phyloP scores from a whole-genome alignment of 2,797 vertebrate genomes.

The Sarcophilus harrisii region DNA sequence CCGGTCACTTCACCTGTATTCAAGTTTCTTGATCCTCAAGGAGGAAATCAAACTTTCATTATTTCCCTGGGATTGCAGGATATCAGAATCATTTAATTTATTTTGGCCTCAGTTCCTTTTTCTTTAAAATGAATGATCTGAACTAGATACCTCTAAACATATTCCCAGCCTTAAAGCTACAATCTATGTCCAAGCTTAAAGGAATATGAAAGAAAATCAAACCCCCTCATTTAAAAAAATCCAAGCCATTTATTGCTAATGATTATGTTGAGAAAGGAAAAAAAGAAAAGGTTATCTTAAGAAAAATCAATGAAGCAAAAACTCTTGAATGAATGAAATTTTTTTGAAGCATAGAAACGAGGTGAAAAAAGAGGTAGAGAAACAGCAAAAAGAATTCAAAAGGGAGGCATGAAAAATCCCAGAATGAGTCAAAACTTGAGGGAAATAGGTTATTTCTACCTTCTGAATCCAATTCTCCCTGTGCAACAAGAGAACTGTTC shows the following conservation, averaged over 20 bases:
- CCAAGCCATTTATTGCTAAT: background rate
- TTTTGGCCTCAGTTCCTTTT: background rate
- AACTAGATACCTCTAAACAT: background rate
- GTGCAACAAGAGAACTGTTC: too few relatives aligned
- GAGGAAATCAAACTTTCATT: background rate
- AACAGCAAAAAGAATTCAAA: background rate
- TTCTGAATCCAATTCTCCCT: too few relatives aligned
- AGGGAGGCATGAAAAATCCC: background rate
- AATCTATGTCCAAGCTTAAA: background rate
- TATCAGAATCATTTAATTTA: background rate
- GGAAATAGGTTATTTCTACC: too few relatives aligned
- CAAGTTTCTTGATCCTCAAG: background rate
- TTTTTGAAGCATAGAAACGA: background rate
- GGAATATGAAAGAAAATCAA: background rate
- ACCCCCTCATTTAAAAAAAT: background rate
- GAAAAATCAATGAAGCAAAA: background rate
- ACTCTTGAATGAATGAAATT: background rate
- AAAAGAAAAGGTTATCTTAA: background rate
- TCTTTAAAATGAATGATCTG: background rate
- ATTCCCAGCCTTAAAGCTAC: background rate
- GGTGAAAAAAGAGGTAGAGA: background rate
- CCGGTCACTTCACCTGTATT: background rate
- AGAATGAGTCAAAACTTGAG: background rate
- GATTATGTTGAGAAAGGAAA: background rate
- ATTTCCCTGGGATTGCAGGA: background rate